Evolutionary conservation across 2,888 invertebrate genomes (phyloP), one percentile per base, ranked within the genome.

Genomic region (Eupithecia subumbrata): DNA sequence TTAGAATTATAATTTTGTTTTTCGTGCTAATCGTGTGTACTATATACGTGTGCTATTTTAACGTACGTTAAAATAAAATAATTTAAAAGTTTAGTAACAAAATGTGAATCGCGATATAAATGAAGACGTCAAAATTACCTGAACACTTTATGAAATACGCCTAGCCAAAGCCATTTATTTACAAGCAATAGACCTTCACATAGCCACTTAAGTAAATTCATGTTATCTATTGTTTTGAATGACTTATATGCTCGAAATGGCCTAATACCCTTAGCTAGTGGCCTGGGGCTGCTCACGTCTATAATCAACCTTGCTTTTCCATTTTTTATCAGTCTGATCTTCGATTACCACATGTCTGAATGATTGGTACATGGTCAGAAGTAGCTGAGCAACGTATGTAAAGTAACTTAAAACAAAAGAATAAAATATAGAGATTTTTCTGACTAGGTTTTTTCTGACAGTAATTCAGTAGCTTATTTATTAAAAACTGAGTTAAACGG

Each of bases 291-390:
- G 72, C 43, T 69, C 76, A 75, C 69, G 75, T 75, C 80, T 82
- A 82, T 82, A 82, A 82, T 82, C 82, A 81, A 76, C 79, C 76
- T 80, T 83, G 86, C 81, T 85, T 84, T 86, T 85, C 82, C 83
- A 83, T 85, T 86, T 87, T 88, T 88, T 85, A 89, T 86, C 86
- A 84, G 80, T 74, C 80, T 83, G 84, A 89, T 89, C 89, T 87
- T 83, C 82, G 87, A 89, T 89, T 88, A 86, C 87, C 83, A 85
- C 85, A 84, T 85, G 83, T 85, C 81, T 81, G 82, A 81, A 79
- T 83, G 84, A 86, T 87, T 87, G 76, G 76, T 76, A 73, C 52
- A 69, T 34, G 52, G 40, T n/a, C 74, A 74, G 9, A 76, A 74
- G 68, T 74, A 43, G 66, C 69, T 74, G 69, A 45, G 45, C 73